Evolutionary conservation across 2,797 vertebrate species (phyloP), one percentile per base, ranked within the genome.

Genomic region (Myotis myotis): DNA sequence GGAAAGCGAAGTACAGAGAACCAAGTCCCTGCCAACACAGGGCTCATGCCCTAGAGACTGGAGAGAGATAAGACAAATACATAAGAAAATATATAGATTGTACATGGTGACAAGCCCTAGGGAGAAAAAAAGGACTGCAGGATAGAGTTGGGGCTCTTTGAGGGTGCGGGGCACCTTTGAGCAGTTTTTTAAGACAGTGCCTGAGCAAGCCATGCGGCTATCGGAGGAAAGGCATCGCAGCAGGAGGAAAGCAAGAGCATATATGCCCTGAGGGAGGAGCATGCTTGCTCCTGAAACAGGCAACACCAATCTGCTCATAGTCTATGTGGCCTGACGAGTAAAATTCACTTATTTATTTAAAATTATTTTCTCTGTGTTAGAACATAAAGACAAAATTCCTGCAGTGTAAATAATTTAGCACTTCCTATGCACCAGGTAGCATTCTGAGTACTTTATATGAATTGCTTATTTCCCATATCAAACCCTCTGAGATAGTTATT

Each of bases 381-480:
- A 79, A 62, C 64, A 88, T 30, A 60, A 5, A 79, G 38, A 66
- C 6, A 62, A 91, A 13, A 75, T 89, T 81, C 33, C 38, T 92
- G 0, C n/a, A 76, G 66, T 72, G 33, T 76, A 87, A 76, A 81
- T 53, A 71, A 36, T 60, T 91, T 12, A 95, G 57, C n/a, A 64
- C 5, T 47, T 75, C n/a, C 53, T 78, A 41, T 30, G 19, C 16
- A 30, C 12, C 68, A 74, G 44, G 23, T 5, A n/a, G 41, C 44
- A 81, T 55, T 76, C 68, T 81, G 91, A 89, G 28, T 60, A 66
- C 25, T 95, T 79, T 70, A 19, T 60, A 51, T 8, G 60, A n/a
- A 22, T 44, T 53, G 15, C n/a, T 72, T 38, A 55, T 74, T 76
- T 90, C n/a, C 72, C 10, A 3, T 51, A 79, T 83, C 28, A 82